Evolutionary conservation across 2,113 vertebrate genomes (phyloP), one percentile per base, ranked within the genome.

Genomic region (Channa maculata): DNA sequence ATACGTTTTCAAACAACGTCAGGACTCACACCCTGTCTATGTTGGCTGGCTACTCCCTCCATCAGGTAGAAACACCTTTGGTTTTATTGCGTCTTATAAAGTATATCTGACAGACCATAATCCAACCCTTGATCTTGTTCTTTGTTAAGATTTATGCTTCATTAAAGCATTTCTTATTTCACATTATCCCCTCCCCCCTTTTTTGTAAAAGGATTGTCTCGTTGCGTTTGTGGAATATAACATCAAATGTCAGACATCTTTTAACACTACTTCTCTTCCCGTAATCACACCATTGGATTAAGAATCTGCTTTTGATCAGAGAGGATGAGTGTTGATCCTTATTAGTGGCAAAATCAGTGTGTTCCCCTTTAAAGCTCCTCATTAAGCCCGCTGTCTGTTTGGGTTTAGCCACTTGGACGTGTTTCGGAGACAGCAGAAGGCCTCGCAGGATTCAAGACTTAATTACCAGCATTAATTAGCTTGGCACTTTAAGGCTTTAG

Each of bases 391-490:
- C 85, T 77, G 80, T 78, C 85, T 87, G 83, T 87, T 86, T 73
- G 77, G 86, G 74, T 80, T 82, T 84, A 58, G 60, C 75, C 61
- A 8, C 66, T 77, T 24, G 53, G 71, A 79, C 52, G 48, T 75
- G 69, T 75, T 72, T 38, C 9, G 33, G 75, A 91, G 78, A 77
- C 39, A 2, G 65, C 61, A 48, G 53, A 68, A 10, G 57, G 66
- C 84, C 91, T 82, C 82, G 5, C 48, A 61, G 89, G 92, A 92
- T 59, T 82, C 65, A 37, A 46, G 15, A 80, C 83, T 86, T 92
- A 86, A 93, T 93, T 92, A 91, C 80, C 81, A 85, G 74, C 88
- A 79, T 82, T 92, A 92, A 94, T 93, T 80, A 89, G 79, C 85
- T 91, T 82, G 78, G 49, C 46, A 11, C 77, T 69, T 92, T 90